These are phyloP conservation scores for Betta splendens DNA, from an alignment of 2,797 vertebrate species.

Conservation along the genomic window DNA sequence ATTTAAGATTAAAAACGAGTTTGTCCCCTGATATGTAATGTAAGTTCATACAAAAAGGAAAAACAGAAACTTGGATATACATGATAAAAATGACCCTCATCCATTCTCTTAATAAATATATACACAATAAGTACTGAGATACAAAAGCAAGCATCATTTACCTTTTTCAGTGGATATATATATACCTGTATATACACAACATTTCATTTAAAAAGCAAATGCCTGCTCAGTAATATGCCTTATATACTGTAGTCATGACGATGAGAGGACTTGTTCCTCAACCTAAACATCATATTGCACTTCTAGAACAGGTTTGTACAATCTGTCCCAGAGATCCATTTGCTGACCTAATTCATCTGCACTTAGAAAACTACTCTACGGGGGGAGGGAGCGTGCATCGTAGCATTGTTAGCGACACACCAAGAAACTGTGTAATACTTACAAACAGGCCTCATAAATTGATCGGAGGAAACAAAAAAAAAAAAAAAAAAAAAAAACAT, in stretches of 20 bases:
- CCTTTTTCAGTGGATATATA: constrained; percentile 57
- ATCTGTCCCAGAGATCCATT: constrained; percentile 41
- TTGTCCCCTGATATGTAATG: constrained; percentile 65
- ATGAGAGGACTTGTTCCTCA: constrained; percentile 30
- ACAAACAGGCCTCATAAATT: constrained; percentile 46
- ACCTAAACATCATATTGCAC: constrained; percentile 71
- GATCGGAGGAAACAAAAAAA: constrained; percentile 42
- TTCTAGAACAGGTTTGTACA: constrained; percentile 43
- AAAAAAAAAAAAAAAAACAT: no score
- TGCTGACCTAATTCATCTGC: constrained; percentile 46
- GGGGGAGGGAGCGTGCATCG: constrained; percentile 20
- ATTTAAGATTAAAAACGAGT: constrained; percentile 43
- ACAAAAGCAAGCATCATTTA: constrained; percentile 65
- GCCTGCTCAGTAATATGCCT: constrained; percentile 23
- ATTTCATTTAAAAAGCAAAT: constrained; percentile 23
- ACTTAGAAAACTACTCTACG: constrained; percentile 40
- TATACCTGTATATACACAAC: constrained; percentile 66
- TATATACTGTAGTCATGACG: constrained; percentile 42
- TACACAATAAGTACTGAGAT: constrained; percentile 82
- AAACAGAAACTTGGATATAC: constrained; percentile 69
- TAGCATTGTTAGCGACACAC: constrained; percentile 23
- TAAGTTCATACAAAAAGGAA: constrained; percentile 76
- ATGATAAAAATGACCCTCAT: constrained; percentile 77
- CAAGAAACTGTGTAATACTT: constrained; percentile 67
- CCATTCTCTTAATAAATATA: constrained; percentile 84